phyloP scores from a whole-genome alignment of 37 sponge, comb jelly and placozoan genomes.

The Cliona cf. orientalis region DNA sequence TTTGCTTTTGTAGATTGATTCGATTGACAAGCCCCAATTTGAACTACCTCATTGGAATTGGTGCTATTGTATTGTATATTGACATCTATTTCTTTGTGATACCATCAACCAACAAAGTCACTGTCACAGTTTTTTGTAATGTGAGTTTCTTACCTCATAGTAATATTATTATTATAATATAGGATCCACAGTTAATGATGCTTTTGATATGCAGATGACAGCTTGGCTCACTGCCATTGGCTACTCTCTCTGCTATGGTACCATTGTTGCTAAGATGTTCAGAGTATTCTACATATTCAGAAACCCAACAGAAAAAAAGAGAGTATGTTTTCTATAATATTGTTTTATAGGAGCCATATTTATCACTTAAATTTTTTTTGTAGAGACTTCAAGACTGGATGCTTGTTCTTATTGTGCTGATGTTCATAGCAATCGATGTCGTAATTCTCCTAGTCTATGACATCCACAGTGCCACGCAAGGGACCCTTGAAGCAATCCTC shows the following conservation, averaged over 20 bases:
- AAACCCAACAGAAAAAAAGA: conserved; percentile 42
- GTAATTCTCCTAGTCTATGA: conserved; percentile 22
- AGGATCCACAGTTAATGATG: too few species aligned
- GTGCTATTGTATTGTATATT: conserved; percentile 53
- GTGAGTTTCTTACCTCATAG: not conserved
- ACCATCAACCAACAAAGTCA: not conserved
- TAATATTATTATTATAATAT: too few species aligned
- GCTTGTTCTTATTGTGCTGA: conserved; percentile 28
- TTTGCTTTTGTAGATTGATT: conserved; percentile 21
- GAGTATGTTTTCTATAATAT: not conserved
- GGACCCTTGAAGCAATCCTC: not conserved
- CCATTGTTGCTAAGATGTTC: conserved; percentile 55
- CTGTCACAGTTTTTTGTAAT: conserved; percentile 41
- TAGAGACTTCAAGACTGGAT: conserved; percentile 49
- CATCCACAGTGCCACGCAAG: not conserved
- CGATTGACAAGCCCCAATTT: conserved; percentile 53
- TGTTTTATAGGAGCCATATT: not conserved
- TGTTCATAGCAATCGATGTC: conserved; percentile 34
- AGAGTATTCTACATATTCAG: conserved; percentile 52
- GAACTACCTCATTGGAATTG: conserved; percentile 44
- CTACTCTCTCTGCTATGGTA: conserved; percentile 58
- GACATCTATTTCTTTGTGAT: conserved; percentile 9
- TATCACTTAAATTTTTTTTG: not conserved
- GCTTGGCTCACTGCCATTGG: conserved; percentile 37
- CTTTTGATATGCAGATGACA: conserved; percentile 40